phyloP scores from a whole-genome alignment of 2,113 vertebrate species.

The Pelvicachromis taeniatus region DNA sequence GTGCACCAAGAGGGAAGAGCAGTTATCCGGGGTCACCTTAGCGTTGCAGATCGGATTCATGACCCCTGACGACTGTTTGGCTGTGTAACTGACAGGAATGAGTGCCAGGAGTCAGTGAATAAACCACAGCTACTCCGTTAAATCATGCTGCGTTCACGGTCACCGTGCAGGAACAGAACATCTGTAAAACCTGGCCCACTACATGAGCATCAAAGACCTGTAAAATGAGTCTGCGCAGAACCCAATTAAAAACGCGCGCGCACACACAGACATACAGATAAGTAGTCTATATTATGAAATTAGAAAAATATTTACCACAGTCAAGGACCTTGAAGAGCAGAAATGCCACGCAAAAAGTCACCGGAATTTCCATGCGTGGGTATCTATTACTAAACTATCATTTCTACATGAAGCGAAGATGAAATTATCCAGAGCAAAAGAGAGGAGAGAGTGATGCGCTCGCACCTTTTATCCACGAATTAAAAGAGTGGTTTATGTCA shows the following conservation, averaged over 20 bases:
- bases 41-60: no score
- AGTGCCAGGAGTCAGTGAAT: background rate
- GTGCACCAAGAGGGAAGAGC: background rate
- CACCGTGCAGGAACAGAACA: no score
- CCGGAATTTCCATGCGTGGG: no score
- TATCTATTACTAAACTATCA: no score
- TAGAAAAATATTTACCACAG: background rate
- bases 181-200: rapidly evolving
- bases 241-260: rapidly evolving
- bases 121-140: no score
- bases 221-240: rapidly evolving
- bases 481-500: no score
- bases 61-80: no score
- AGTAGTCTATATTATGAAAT: rapidly evolving
- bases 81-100: background rate
- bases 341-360: rapidly evolving
- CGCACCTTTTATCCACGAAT: no score
- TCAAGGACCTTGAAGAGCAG: background rate
- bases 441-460: no score
- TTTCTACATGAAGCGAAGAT: no score
- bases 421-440: no score
- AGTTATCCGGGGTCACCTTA: background rate
- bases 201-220: rapidly evolving
- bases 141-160: background rate
- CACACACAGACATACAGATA: background rate